Evolutionary conservation across 2,113 vertebrate genomes (phyloP).

Genomic region (Embiotoca jacksoni): DNA sequence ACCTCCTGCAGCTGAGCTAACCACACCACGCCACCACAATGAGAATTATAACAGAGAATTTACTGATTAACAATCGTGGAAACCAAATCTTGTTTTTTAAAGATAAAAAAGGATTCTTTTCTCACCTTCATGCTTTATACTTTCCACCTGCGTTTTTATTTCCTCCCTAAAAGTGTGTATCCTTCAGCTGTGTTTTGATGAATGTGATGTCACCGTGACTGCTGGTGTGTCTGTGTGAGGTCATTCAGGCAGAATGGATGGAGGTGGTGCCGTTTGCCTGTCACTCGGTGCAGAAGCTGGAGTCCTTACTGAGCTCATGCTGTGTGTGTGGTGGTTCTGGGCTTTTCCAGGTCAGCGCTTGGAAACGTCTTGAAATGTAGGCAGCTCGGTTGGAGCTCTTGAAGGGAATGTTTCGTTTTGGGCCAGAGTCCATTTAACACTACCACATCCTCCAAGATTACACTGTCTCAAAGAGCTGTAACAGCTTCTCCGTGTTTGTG

Average conservation of each 20-base stretch:
- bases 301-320: constrained; percentile 42
- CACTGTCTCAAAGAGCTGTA: constrained; percentile 8
- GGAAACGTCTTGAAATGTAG: constrained; percentile 52
- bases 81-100: not conserved
- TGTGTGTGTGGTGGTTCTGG: constrained; percentile 49
- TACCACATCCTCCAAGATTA: constrained; percentile 50
- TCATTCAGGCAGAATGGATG: constrained; percentile 40
- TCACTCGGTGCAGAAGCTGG: constrained; percentile 32
- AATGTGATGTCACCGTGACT: constrained; percentile 3
- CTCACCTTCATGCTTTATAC: constrained; percentile 29
- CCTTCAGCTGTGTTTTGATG: constrained; percentile 19
- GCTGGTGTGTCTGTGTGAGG: constrained; percentile 16
- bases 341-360: constrained; percentile 73
- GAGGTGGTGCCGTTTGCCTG: constrained; percentile 13
- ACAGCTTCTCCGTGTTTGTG: constrained; percentile 3
- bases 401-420: constrained; percentile 46
- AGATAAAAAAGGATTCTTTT: not conserved
- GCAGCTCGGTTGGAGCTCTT: constrained; percentile 53
- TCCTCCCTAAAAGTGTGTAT: constrained; percentile 7
- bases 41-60: no score
- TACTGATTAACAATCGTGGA: no score
- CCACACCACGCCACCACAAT: no score
- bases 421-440: constrained; percentile 48
- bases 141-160: constrained; percentile 35
- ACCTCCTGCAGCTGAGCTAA: no score